phyloP scores from a whole-genome alignment of 2,888 invertebrate genomes.

The Strigamia maritima region DNA sequence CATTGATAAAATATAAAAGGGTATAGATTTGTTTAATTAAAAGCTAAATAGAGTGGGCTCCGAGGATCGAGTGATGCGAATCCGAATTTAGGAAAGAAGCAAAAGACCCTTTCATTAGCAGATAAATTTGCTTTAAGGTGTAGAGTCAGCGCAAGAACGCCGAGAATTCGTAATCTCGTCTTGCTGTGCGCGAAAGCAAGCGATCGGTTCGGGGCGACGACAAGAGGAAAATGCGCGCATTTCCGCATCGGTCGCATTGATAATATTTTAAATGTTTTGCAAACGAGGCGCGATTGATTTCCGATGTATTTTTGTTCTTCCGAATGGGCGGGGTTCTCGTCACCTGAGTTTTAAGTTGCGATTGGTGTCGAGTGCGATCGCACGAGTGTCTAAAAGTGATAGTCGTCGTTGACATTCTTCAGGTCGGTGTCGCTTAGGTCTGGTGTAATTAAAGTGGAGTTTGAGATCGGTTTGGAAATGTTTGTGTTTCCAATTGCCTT shows the following conservation, averaged over 20 bases:
- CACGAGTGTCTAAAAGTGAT: slow-evolving; percentile 1
- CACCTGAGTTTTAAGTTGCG: neutral
- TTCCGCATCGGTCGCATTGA: neutral
- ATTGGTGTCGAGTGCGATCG: neutral
- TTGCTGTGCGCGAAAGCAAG: neutral
- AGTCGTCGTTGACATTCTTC: neutral
- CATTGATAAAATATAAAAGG: neutral
- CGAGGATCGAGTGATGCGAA: neutral
- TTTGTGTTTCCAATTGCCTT: slow-evolving; percentile 34
- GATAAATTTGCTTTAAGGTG: slow-evolving; percentile 26
- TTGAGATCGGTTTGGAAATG: slow-evolving; percentile 10
- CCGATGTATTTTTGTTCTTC: neutral
- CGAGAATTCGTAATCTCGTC: slow-evolving; percentile 31
- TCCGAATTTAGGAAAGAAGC: neutral
- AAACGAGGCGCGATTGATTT: neutral
- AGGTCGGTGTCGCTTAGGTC: slow-evolving; percentile 2
- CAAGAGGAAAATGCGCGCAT: too few relatives aligned
- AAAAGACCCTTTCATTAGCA: slow-evolving; percentile 16
- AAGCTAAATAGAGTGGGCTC: neutral
- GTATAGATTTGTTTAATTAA: slow-evolving; percentile 23
- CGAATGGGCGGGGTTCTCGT: neutral
- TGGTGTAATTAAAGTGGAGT: slow-evolving; percentile 32
- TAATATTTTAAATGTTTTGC: neutral
- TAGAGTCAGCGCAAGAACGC: slow-evolving; percentile 31
- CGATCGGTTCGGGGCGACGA: neutral